Evolutionary conservation across 2,888 invertebrate genomes (phyloP), one percentile per base, ranked within the genome.

Genomic region (Hartigia nigra): DNA sequence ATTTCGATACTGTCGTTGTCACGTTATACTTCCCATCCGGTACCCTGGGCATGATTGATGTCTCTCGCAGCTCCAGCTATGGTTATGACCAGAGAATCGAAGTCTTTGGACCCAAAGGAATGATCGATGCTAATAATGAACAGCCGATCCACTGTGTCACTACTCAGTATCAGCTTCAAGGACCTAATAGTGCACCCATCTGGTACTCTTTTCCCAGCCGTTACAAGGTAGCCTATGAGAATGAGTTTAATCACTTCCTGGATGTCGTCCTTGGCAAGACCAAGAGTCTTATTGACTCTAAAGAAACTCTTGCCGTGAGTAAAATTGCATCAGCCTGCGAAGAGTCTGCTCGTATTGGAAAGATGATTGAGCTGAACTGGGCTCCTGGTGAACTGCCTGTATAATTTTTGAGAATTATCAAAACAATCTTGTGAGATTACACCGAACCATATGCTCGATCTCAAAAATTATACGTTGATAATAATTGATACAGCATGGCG

Each of bases 11-110:
- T 1, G 94, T 95, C 2, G 93, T 92, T 1, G 94, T 93, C 76
- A 90, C 93, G 4, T 89, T 95, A 69, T 93, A 94, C 74, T 95
- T 94, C 87, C 93, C 94, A 0, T 94, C 94, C 70, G 95, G 95
- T 3, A 93, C 94, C 3, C 88, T 95, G 35, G 95, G 93, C 4
- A 92, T 94, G 76, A 94, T 95, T 74, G 95, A 96, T 88, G 91
- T 94, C 78, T 94, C 94, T 83, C 92, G 95, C 55, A 93, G 93
- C 88, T 93, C 94, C 55, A 91, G 91, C 14, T 95, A 94, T 85
- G 95, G 95, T 1, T 95, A 95, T 84, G 95, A 95, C 82, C 95
- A 95, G 88, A 92, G 95, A 81, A 87, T 95, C 0, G 95, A 96
- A 91, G 94, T 93, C 12, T 94, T 94, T 82, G 95, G 95, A 74